These are phyloP conservation scores for Mus musculus DNA, from an alignment of 2,113 vertebrate genomes.

Conservation along the genomic window DNA sequence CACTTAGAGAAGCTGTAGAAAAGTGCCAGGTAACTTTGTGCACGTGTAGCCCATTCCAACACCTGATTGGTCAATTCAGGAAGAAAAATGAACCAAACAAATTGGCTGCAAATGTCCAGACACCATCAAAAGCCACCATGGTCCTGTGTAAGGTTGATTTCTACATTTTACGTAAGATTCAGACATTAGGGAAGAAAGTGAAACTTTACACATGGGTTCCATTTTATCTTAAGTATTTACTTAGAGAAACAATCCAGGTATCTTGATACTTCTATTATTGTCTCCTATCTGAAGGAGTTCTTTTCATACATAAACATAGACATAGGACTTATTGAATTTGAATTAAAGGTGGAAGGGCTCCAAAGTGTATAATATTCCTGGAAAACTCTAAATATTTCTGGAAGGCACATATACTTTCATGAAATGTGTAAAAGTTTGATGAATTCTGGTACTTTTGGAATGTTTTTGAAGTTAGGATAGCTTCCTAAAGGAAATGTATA, in stretches of 20 bases:
- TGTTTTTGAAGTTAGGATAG: background rate
- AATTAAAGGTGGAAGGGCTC: conserved; percentile 57
- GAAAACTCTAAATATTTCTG: conserved; percentile 56
- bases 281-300: background rate
- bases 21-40: background rate
- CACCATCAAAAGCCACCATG: background rate
- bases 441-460: conserved; percentile 1
- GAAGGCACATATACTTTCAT: conserved; percentile 37
- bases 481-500: conserved; percentile 31
- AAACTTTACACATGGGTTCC: background rate
- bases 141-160: background rate
- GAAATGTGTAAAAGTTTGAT: background rate
- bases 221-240: background rate
- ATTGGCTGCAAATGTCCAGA: background rate
- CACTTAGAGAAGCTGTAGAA: background rate
- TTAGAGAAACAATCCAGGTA: conserved; percentile 11
- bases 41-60: background rate
- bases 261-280: conserved; percentile 48
- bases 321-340: conserved; percentile 55
- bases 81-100: background rate
- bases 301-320: conserved; percentile 1
- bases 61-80: background rate
- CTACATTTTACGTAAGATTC: background rate
- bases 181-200: background rate
- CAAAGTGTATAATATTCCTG: conserved; percentile 45